Evolutionary conservation across 1,140 invertebrate species (phyloP), one percentile per base, ranked within the genome.

Genomic region (Drusus annulatus): DNA sequence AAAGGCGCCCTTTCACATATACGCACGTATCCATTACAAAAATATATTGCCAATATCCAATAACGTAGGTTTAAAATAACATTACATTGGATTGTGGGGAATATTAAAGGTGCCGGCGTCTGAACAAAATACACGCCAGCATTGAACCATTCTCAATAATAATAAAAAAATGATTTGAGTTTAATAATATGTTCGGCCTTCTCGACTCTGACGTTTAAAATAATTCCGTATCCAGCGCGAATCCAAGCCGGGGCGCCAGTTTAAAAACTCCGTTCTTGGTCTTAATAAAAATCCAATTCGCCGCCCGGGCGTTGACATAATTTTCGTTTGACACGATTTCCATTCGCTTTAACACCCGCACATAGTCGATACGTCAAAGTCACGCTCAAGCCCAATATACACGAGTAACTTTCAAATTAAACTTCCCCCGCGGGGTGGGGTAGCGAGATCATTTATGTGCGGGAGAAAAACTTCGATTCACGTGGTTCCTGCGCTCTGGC

Each of bases 321-420:
- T 77, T 62, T 63, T 45, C 36, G 56, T 36, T 77, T 62, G 36
- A 69, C 65, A 69, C 65, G 65, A 69, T 69, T 69, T 50, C 65
- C 36, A 69, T 74, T 56, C 71, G 71, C n/a, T 21, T 56, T 74
- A 74, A 25, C 51, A 54, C 71, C n/a, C 50, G 71, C 65, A 58
- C 31, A 36, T 76, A 25, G 65, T 23, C 75, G 31, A 51, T 63
- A 77, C 75, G 75, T 77, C 75, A 77, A 77, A 77, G 60, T 63
- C 75, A 77, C 71, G 71, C 75, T 60, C 75, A 17, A 23, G 74
- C 58, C 36, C 69, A 54, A 68, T 71, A 52, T 50, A 75, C 71
- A 52, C 58, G 78, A 21, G 28, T 63, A 65, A 77, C 58, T 77
- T 77, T 65, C 60, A 68, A 80, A 80, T 74, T 80, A 80, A 76